These are phyloP conservation scores for Ceyx melanurus DNA, from an alignment of 2,113 vertebrate genomes.

Conservation along the genomic window DNA sequence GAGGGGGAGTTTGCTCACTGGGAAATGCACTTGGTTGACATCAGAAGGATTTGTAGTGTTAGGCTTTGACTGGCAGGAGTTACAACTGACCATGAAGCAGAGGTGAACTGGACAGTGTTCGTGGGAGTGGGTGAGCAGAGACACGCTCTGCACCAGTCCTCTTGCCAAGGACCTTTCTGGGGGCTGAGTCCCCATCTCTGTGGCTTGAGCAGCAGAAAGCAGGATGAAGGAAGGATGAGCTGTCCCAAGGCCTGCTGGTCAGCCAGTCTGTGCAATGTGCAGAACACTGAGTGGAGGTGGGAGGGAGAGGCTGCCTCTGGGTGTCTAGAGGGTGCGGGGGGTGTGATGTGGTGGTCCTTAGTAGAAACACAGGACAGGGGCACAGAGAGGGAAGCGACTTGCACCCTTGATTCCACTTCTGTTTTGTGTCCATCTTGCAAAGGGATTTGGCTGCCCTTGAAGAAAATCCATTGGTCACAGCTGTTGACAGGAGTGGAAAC, in stretches of 20 bases:
- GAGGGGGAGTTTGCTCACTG: background rate
- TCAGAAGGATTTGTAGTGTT: background rate
- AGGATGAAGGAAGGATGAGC: background rate
- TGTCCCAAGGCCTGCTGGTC: background rate
- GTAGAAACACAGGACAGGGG: background rate
- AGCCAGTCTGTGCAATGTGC: background rate
- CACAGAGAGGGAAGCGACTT: background rate
- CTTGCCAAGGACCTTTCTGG: background rate
- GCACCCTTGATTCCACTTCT: background rate
- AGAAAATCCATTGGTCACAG: background rate
- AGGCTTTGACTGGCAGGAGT: background rate
- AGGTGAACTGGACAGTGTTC: too few relatives aligned
- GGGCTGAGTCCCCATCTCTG: background rate
- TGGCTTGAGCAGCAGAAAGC: background rate
- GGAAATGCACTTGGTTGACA: background rate
- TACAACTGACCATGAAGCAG: background rate
- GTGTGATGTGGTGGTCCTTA: background rate
- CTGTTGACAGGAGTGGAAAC: background rate
- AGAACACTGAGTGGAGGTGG: background rate
- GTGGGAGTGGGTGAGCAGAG: background rate
- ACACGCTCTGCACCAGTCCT: background rate
- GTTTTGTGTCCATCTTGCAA: background rate
- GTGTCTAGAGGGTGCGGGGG: background rate
- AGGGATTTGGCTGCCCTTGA: background rate
- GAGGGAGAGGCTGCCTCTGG: background rate